Conservation (phyloP, 2,797 vertebrate species). For the Sciurus carolinensis region DNA sequence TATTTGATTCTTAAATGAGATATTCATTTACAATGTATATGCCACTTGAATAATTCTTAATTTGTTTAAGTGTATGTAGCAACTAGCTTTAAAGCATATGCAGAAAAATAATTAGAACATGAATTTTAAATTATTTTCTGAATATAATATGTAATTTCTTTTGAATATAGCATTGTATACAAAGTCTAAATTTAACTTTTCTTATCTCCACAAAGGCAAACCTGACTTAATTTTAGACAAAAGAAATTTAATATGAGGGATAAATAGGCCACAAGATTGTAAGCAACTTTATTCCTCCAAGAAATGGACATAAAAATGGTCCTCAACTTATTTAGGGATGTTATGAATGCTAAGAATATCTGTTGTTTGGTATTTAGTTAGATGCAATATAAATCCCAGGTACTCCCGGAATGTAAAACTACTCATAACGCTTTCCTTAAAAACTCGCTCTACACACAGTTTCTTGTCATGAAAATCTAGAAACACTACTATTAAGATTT, state of each 20-base stretch:
- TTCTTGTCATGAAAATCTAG: not conserved
- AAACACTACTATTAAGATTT: not conserved
- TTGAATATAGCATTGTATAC: slow-evolving; percentile 25
- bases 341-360: slow-evolving; percentile 50
- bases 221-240: slow-evolving; percentile 38
- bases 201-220: slow-evolving; percentile 16
- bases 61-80: not conserved
- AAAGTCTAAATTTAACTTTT: slow-evolving; percentile 59
- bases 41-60: slow-evolving; percentile 45
- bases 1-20: slow-evolving; percentile 48
- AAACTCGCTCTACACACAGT: not conserved
- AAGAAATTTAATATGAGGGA: not conserved
- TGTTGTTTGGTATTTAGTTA: slow-evolving; percentile 25
- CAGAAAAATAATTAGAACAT: slow-evolving; percentile 45
- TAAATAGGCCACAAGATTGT: slow-evolving; percentile 29
- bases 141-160: slow-evolving; percentile 53
- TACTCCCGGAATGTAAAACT: slow-evolving; percentile 21
- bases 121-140: slow-evolving; percentile 60
- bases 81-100: slow-evolving; percentile 36
- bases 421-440: not conserved
- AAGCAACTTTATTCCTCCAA: not conserved
- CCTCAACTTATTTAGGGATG: not conserved
- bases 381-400: slow-evolving; percentile 14
- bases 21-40: slow-evolving; percentile 7
- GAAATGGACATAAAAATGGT: slow-evolving; percentile 22